These are phyloP conservation scores for Crematogaster levior DNA, from an alignment of 2,888 invertebrate species.

Conservation along the genomic window DNA sequence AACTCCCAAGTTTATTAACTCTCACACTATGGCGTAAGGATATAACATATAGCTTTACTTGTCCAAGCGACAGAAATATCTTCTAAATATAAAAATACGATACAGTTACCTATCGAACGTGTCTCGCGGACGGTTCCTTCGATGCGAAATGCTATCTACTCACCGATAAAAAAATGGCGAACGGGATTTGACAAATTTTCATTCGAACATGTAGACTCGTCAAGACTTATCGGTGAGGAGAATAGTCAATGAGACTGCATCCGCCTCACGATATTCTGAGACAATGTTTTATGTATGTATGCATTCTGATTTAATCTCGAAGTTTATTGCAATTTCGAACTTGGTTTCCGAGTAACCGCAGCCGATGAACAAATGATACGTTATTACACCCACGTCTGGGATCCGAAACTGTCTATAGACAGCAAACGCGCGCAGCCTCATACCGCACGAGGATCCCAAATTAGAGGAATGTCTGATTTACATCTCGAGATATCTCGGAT, in stretches of 20 bases:
- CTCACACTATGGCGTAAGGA: slow-evolving; percentile 1
- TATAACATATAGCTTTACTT: slow-evolving; percentile 30
- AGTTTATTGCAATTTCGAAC: slow-evolving; percentile 16
- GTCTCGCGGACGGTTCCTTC: background rate
- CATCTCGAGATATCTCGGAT: slow-evolving; percentile 81
- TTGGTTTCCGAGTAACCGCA: slow-evolving; percentile 1
- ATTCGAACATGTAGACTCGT: too few relatives aligned
- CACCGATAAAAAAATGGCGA: background rate
- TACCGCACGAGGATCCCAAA: slow-evolving; percentile 75
- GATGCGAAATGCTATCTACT: background rate
- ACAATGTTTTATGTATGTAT: slow-evolving; percentile 15
- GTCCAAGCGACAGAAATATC: background rate
- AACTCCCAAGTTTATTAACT: slow-evolving; percentile 43
- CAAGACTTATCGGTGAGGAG: background rate
- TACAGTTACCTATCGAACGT: background rate
- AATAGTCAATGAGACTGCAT: background rate
- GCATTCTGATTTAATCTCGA: slow-evolving; percentile 5
- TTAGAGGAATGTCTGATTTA: slow-evolving; percentile 83
- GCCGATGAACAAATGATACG: slow-evolving; percentile 58
- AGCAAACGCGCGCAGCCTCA: slow-evolving; percentile 55
- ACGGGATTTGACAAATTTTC: background rate
- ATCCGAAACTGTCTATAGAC: slow-evolving; percentile 62
- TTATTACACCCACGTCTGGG: slow-evolving; percentile 64
- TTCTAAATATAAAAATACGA: slow-evolving; percentile 18
- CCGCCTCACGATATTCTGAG: background rate